Percentiles rank a stretch among this genome's conserved stretches.
Conservation (phyloP, 2,797 vertebrate species). For the Gorsachius magnificus region DNA sequence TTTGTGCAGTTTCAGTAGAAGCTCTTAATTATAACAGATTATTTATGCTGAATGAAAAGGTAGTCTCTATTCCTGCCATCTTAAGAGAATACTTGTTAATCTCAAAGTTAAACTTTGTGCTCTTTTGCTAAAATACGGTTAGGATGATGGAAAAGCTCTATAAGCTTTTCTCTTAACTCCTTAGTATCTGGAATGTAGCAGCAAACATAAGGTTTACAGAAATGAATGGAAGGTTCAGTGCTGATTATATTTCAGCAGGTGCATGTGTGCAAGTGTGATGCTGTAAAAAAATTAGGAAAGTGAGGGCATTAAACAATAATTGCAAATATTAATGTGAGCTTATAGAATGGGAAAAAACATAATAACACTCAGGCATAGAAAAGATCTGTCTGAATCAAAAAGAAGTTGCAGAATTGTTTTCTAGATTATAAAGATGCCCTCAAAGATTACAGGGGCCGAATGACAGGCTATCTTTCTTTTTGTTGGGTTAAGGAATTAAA, state of each 20-base stretch:
- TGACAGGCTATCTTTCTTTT: background rate
- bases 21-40: background rate
- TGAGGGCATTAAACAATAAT: background rate
- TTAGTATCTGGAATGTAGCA: background rate
- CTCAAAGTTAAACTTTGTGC: background rate
- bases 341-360: background rate
- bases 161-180: background rate
- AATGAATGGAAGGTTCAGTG: background rate
- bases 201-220: background rate
- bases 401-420: background rate
- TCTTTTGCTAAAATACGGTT: background rate
- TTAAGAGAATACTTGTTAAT: background rate
- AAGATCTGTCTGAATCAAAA: background rate
- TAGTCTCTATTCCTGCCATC: background rate
- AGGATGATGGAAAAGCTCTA: background rate
- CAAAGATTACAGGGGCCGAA: background rate
- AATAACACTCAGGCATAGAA: background rate
- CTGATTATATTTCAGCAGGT: background rate
- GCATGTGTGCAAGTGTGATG: background rate
- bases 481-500: background rate
- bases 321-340: background rate
- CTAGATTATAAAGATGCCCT: background rate
- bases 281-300: background rate
- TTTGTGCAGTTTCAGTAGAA: background rate
- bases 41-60: background rate